phyloP scores from a whole-genome alignment of 2,113 vertebrate genomes.

The Progne subis region DNA sequence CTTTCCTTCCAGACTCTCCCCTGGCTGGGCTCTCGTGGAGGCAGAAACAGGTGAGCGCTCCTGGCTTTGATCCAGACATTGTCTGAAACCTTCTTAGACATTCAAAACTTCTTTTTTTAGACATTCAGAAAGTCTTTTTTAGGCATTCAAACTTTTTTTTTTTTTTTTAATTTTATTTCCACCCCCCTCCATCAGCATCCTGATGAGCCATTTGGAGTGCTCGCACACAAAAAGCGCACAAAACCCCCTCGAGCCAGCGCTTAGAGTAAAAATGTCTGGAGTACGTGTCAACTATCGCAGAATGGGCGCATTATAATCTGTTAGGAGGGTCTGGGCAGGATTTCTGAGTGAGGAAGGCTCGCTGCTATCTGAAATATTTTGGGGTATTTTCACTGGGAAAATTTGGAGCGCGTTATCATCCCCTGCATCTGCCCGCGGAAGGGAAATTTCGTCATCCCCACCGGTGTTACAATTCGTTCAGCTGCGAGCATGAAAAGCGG shows the following conservation, averaged over 20 bases:
- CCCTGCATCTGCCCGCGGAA: neutral
- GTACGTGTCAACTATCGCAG: neutral
- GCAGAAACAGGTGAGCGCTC: neutral
- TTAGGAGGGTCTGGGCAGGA: neutral
- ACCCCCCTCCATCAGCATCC: neutral
- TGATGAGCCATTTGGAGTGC: neutral
- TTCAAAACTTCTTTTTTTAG: neutral
- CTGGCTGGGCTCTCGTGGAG: neutral
- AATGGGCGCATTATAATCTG: neutral
- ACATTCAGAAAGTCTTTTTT: too few relatives aligned
- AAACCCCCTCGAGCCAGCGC: neutral
- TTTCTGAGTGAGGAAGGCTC: neutral
- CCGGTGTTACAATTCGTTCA: neutral
- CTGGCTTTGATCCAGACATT: neutral
- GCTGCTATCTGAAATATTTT: neutral
- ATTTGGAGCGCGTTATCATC: neutral
- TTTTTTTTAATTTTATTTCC: neutral
- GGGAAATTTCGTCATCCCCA: neutral
- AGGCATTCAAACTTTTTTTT: neutral
- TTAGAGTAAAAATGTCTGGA: neutral
- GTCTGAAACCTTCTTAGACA: neutral
- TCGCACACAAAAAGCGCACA: neutral
- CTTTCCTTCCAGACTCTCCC: neutral
- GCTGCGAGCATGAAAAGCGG: neutral
- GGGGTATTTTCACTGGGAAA: conserved; percentile 18